These are phyloP conservation scores for Helicolenus hilgendorfi DNA, from an alignment of 2,797 vertebrate species.

Conservation along the genomic window DNA sequence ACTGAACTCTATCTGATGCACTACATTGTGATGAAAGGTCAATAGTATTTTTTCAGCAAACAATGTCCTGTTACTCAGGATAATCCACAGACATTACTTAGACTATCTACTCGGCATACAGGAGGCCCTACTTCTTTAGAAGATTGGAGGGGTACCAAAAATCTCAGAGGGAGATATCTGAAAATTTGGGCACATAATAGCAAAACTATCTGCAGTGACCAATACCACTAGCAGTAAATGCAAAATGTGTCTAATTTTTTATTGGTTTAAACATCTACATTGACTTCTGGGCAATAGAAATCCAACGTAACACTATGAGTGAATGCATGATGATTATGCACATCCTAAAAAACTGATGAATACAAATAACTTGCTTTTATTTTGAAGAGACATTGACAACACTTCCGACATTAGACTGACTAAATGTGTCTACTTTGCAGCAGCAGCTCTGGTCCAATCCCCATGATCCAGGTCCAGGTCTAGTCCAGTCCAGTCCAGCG, in stretches of 20 bases:
- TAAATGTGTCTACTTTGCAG: background rate
- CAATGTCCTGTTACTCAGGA: background rate
- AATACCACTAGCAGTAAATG: background rate
- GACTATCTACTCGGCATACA: too few species aligned
- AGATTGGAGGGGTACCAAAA: background rate
- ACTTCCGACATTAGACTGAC: background rate
- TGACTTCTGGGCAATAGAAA: too few species aligned
- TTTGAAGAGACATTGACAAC: conserved; percentile 1
- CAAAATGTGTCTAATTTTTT: background rate
- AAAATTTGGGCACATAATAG: background rate
- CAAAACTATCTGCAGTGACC: background rate
- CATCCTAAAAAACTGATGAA: background rate
- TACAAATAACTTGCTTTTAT: background rate
- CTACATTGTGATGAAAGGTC: background rate
- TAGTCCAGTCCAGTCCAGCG: background rate
- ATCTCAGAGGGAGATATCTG: background rate
- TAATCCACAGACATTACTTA: background rate
- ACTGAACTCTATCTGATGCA: background rate
- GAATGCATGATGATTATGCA: too few species aligned
- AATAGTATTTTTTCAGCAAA: background rate
- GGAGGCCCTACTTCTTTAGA: too few species aligned
- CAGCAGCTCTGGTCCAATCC: background rate
- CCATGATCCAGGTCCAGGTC: background rate
- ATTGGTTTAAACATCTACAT: too few species aligned
- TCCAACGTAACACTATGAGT: too few species aligned